Evolutionary conservation across 2,113 vertebrate species (phyloP), one percentile per base, ranked within the genome.

Genomic region (Sinocyclocheilus rhinocerous): DNA sequence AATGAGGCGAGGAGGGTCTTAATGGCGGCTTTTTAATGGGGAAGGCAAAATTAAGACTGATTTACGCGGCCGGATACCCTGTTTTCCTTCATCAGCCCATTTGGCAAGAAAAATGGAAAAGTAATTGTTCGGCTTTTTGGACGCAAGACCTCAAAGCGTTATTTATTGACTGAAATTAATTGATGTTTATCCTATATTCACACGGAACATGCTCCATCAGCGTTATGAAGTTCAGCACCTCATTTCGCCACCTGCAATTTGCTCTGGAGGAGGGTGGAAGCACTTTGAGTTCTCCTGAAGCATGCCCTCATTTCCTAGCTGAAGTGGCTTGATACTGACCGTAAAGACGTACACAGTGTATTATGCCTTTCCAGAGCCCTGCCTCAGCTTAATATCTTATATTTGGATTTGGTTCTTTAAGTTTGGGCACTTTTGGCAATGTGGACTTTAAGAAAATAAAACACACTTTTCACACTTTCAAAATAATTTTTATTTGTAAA

Each of bases 11-110:
- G 97, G 95, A 97, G 95, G 95, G 96, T 96, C 97, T 97, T 99
- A 99, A 99, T 99, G 98, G 97, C 91, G 93, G 95, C 96, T 97
- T 97, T 98, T 99, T 99, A 99, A 99, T 98, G 96, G 97, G 95
- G 96, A 98, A 98, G 97, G 97, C 97, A 98, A 99, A 99, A 99
- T 99, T 99, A 99, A 99, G 97, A 99, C 97, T 99, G 98, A 99
- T 99, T 99, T 99, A 99, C 96, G 96, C 94, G 94, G 94, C 95
- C 95, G 95, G 96, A 97, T 99, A 96, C 97, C 96, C 96, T 95
- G 95, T 97, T 97, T 97, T 96, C 96, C 96, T 96, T 96, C 96
- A 97, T 97, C 97, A 97, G 95, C 96, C 96, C 97, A 98, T 98
- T 99, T 98, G 97, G 97, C 97, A 97, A 95, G 94, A 97, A 97